Evolutionary conservation across 1,140 invertebrate genomes (phyloP), one percentile per base, ranked within the genome.

Genomic region (Cyclina sinensis): DNA sequence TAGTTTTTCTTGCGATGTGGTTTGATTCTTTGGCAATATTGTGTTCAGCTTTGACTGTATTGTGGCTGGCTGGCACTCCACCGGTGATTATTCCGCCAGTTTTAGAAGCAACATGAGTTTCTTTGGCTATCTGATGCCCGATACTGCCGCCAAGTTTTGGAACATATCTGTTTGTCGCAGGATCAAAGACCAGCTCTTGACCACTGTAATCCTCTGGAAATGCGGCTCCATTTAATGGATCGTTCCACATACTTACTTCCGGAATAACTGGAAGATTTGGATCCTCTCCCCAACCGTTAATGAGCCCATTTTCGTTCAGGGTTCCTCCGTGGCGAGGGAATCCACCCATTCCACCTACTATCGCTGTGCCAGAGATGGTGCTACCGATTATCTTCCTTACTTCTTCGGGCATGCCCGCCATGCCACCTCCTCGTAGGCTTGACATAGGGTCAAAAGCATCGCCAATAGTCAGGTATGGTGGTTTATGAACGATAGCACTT

Each of bases 71-170:
- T 7, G 79, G 57, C 1, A 37, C 57, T 14, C 30, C 78, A 21
- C 46, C 54, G 11, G 11, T 14, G 5, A 35, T 43, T 4, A 54
- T 27, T 2, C 78, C 51, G 14, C 30, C 51, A 37, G 16, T 32
- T 80, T 43, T 59, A 12, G 11, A 46, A 11, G n/a, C 35, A 59
- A 62, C 65, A 21, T 46, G 39, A 12, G 37, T 12, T 70, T 14
- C 39, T 57, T 85, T 85, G 27, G 82, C 82, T 1, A 39, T 39
- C 24, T 85, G 54, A n/a, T 85, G 82, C 14, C 54, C 79, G 35
- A 65, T 51, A 0, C 16, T 14, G 12, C 11, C 57, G 24, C 7
- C 16, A 11, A 2, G 7, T 27, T 37, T 70, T 14, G 4, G n/a
- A n/a, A 48, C 43, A 65, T 83, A 83, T 43, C 39, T 43, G 37